A percentile compares a stretch with the other conserved stretches of the same genome.
These are phyloP conservation scores for Piscicola geometra DNA, from an alignment of 2,888 invertebrate species.

Conservation along the genomic window DNA sequence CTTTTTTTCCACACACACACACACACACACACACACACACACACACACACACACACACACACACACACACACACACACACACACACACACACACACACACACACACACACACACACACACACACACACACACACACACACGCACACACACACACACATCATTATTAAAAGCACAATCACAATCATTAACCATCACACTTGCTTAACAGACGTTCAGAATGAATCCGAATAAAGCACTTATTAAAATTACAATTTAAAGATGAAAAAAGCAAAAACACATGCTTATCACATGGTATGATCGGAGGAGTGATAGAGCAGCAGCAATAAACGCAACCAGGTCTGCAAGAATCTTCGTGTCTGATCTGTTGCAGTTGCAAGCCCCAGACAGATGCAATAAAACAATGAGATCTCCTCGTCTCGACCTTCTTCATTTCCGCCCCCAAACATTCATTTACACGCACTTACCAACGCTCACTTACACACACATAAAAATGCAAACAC, in stretches of 20 bases:
- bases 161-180: background rate
- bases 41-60: conserved; percentile 1
- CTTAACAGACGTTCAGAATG: too few relatives aligned
- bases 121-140: conserved; percentile 26
- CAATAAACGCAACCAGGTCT: too few relatives aligned
- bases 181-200: background rate
- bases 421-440: too few relatives aligned
- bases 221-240: too few relatives aligned
- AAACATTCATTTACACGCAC: background rate
- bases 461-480: background rate
- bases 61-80: conserved; percentile 18
- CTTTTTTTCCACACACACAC: background rate
- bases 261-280: too few relatives aligned
- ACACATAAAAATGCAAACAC: too few relatives aligned
- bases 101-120: conserved; percentile 28
- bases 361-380: too few relatives aligned
- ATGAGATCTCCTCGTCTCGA: too few relatives aligned
- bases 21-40: conserved; percentile 21
- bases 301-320: too few relatives aligned
- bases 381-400: background rate
- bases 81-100: conserved; percentile 30
- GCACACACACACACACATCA: conserved; percentile 28
- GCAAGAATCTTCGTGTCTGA: too few relatives aligned
- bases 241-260: too few relatives aligned
- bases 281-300: too few relatives aligned